Base-by-base conservation (phyloP, 2,113 vertebrate species). In the Oryzias curvinotus region DNA sequence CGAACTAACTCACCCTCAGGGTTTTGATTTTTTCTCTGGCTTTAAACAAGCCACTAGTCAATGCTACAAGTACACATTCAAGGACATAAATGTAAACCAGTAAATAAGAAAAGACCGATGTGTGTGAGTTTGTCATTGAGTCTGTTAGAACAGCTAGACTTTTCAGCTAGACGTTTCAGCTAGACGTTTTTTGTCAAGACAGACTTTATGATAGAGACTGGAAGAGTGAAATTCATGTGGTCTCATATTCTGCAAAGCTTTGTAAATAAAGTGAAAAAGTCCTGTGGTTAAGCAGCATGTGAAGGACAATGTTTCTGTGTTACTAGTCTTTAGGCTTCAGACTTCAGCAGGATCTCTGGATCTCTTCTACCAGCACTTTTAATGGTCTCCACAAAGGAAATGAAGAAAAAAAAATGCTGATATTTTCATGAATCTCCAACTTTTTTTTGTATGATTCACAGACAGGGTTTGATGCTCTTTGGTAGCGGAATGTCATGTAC, bases 281-380 rank as follows among this genome's bases (percentile, higher is more conserved):
- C 51, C 61, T 13, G 17, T 44, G 44, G 51, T 53, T 60, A 50
- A 78, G 78, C 75, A 71, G 71, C 47, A 19, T 48, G 47, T 48
- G 19, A 48, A 18, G n/a, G 18, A 52, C 4, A 26, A 26, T 2
- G 1, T 64, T 74, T 75, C n/a, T 54, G 65, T 52, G 42, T 70
- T 66, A 21, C 47, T 62, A 36, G 12, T 71, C 77, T 82, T 71
- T 68, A 25, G 56, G 50, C 54, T n/a, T 26, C 18, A 68, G 26
- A 66, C 53, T 53, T 78, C 59, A 61, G 45, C 60, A 5, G 26
- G 71, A 23, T 23, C 21, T 63, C 44, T 49, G 55, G 45, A 62
- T 72, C 73, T 80, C 62, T 56, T 64, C 82, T 79, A 85, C 86
- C 83, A 87, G 86, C 85, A 86, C 71, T 88, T 86, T 80, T 83